A percentile compares a stretch with the other conserved stretches of the same genome.
Conservation (phyloP, 2,888 invertebrate genomes). For the Trichopoda pennipes region DNA sequence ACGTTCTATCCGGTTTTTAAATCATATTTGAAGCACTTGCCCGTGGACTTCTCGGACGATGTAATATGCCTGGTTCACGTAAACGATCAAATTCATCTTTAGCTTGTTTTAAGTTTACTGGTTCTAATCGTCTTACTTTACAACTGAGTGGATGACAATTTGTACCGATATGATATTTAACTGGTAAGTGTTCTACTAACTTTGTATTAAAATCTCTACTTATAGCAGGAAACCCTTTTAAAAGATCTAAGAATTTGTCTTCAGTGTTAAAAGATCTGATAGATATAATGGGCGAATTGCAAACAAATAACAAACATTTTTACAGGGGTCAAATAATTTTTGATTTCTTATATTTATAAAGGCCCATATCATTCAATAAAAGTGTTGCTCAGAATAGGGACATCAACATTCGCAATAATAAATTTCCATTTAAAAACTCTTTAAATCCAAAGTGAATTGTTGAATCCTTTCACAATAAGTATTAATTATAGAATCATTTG, state of each 20-base stretch:
- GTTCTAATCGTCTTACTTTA: not conserved
- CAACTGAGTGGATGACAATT: not conserved
- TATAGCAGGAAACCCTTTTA: not conserved
- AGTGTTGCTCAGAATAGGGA: not conserved
- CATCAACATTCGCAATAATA: slow-evolving; percentile 9
- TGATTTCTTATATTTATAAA: no score
- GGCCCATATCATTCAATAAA: no score
- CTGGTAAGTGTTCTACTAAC: no score
- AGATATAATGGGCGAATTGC: no score
- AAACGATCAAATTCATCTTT: not conserved
- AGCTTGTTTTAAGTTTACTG: no score
- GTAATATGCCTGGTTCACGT: not conserved
- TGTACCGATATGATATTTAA: not conserved
- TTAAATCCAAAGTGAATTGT: not conserved
- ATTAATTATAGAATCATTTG: slow-evolving; percentile 16
- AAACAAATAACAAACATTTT: no score
- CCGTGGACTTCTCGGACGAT: slow-evolving; percentile 1
- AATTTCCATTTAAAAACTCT: slow-evolving; percentile 5
- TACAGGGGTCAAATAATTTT: no score
- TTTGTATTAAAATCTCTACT: not conserved
- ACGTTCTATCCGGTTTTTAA: not conserved
- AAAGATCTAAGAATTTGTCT: no score
- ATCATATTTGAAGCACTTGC: no score
- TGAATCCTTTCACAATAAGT: slow-evolving; percentile 5
- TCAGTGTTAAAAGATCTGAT: no score